These are phyloP conservation scores for Amblyopsis rosae DNA, from an alignment of 2,113 vertebrate species.

Conservation along the genomic window DNA sequence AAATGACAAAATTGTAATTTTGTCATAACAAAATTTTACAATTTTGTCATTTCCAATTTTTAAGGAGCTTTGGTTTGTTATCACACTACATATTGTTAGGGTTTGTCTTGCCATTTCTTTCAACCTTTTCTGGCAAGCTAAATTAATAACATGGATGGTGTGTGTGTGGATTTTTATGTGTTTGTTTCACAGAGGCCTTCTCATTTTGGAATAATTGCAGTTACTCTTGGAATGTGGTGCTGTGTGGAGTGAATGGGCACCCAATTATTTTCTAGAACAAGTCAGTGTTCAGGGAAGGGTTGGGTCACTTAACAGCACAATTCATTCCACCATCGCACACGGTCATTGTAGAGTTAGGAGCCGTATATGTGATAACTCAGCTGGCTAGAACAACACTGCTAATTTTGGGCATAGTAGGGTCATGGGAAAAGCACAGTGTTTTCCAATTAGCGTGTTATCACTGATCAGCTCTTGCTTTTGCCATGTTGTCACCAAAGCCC, in stretches of 20 bases:
- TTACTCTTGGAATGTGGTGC: neutral
- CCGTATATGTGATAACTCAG: conserved; percentile 58
- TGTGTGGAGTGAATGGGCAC: neutral
- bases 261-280: neutral
- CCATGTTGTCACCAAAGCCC: conserved; percentile 14
- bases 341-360: conserved; percentile 53
- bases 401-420: conserved; percentile 54
- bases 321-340: conserved; percentile 36
- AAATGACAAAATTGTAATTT: too few species aligned
- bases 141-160: too few species aligned
- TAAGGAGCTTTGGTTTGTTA: too few species aligned
- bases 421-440: conserved; percentile 65
- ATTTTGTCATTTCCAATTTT: too few species aligned
- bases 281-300: conserved; percentile 29
- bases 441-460: conserved; percentile 57
- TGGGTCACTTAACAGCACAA: conserved; percentile 30
- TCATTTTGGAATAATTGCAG: neutral
- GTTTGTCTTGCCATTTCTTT: too few species aligned
- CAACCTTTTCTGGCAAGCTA: too few species aligned
- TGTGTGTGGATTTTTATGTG: too few species aligned
- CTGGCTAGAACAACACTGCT: conserved; percentile 44
- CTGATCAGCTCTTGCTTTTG: conserved; percentile 56
- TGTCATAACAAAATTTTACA: too few species aligned
- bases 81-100: too few species aligned
- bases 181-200: neutral